phyloP scores from a whole-genome alignment of 2,888 invertebrate species.

The Spisula solida region DNA sequence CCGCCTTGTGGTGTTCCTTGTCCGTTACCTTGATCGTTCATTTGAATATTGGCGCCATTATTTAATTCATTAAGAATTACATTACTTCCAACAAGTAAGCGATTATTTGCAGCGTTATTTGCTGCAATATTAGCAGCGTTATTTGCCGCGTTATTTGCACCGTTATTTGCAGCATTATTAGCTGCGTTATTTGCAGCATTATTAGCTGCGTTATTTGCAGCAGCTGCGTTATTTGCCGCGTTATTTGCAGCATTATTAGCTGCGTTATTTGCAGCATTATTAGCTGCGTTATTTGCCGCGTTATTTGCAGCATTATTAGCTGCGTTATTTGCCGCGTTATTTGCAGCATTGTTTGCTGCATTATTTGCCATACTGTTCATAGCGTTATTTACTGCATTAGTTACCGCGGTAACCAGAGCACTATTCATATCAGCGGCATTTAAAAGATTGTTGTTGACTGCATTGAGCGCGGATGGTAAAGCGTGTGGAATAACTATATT shows the following conservation, averaged over 20 bases:
- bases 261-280: not conserved
- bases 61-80: too few relatives aligned
- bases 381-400: not conserved
- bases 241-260: not conserved
- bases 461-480: too few relatives aligned
- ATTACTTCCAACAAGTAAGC: too few relatives aligned
- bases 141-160: too few relatives aligned
- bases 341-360: not conserved
- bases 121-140: too few relatives aligned
- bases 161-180: not conserved
- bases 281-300: not conserved
- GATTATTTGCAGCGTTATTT: too few relatives aligned
- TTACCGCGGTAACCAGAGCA: not conserved
- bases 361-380: not conserved
- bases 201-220: not conserved
- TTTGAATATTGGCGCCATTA: not conserved
- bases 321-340: not conserved
- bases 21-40: not conserved
- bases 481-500: too few relatives aligned
- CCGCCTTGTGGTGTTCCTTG: not conserved
- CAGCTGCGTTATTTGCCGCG: not conserved
- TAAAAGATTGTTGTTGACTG: too few relatives aligned
- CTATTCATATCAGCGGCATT: not conserved
- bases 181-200: not conserved
- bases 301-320: not conserved